Percentiles rank a stretch among this genome's conserved stretches.
These are phyloP conservation scores for Sitobion miscanthi DNA, from an alignment of 1,140 invertebrate genomes.

Conservation along the genomic window DNA sequence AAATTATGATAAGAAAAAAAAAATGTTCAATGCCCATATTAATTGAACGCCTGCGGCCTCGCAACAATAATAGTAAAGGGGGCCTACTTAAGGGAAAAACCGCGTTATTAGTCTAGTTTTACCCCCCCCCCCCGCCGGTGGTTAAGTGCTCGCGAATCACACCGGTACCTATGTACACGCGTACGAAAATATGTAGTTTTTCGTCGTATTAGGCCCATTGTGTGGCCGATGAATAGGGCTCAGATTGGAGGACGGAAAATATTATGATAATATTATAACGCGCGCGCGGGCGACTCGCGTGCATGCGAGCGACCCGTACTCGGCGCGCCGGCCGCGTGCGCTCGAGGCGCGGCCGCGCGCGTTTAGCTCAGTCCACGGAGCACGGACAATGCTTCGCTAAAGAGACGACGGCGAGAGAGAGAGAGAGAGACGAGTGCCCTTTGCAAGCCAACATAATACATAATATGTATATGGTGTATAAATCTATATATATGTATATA, in stretches of 20 bases:
- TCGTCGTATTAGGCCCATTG: slow-evolving; percentile 38
- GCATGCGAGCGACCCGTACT: background rate
- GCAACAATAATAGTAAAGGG: background rate
- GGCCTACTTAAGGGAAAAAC: background rate
- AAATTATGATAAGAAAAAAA: background rate
- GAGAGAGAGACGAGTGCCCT: slow-evolving; percentile 41
- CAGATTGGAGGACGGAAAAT: slow-evolving; percentile 51
- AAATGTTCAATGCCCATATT: background rate
- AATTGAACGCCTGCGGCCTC: background rate
- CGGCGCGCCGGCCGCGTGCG: slow-evolving; percentile 26
- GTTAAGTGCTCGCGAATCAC: slow-evolving; percentile 31
- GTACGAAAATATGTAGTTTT: background rate
- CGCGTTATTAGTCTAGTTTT: background rate
- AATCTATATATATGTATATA: background rate
- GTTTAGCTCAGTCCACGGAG: slow-evolving; percentile 51
- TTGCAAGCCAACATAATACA: background rate
- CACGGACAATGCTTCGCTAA: slow-evolving; percentile 52
- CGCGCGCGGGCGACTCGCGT: background rate
- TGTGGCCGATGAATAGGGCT: slow-evolving; percentile 43
- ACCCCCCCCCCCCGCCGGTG: background rate
- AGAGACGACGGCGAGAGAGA: slow-evolving; percentile 8
- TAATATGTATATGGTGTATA: background rate
- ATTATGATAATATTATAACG: slow-evolving; percentile 39
- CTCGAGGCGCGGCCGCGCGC: background rate
- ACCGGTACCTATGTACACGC: background rate